Evolutionary conservation across 1,140 invertebrate genomes (phyloP), one percentile per base, ranked within the genome.

Genomic region (Anadara kagoshimensis): DNA sequence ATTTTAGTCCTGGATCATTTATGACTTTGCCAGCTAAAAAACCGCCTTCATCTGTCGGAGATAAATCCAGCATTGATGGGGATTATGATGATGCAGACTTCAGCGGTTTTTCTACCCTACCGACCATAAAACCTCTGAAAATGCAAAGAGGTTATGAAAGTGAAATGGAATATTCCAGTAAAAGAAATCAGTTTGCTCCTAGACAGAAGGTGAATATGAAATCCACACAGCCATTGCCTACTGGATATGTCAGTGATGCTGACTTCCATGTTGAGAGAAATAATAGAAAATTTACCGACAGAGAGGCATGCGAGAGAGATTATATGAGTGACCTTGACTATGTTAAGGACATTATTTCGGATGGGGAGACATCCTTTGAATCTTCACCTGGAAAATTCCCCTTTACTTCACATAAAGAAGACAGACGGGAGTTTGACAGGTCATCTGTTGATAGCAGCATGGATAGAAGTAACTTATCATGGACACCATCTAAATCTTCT

Each of bases 51-150:
- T 43, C 57, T 26, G 45, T 41, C 59, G 45, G 45, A 26, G 56
- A 53, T 22, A 41, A 57, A 63, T 59, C 10, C 24, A 62, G 45
- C 45, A 53, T 43, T 12, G 73, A 75, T 29, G 69, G 47, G 26
- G 64, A 75, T 45, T 63, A 58, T 36, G 61, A 75, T 54, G 71
- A 78, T 51, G 75, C 64, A 73, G 80, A 78, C 51, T 73, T 64
- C 36, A 78, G 77, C 36, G 58, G 64, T 16, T 80, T 75, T 73
- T 80, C 76, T 49, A 79, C 83, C 24, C 65, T 83, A 4, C 83
- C 83, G 22, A 80, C 80, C 20, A 83, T 85, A n/a, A 83, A 80
- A 69, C 81, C 81, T 51, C 67, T 83, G 1, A 75, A 79, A 45
- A 78, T 79, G 51, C 61, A 69, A n/a, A 69, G 69, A 22, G 73